Evolutionary conservation across 2,888 invertebrate genomes (phyloP).

Genomic region (Calameuta filiformis): DNA sequence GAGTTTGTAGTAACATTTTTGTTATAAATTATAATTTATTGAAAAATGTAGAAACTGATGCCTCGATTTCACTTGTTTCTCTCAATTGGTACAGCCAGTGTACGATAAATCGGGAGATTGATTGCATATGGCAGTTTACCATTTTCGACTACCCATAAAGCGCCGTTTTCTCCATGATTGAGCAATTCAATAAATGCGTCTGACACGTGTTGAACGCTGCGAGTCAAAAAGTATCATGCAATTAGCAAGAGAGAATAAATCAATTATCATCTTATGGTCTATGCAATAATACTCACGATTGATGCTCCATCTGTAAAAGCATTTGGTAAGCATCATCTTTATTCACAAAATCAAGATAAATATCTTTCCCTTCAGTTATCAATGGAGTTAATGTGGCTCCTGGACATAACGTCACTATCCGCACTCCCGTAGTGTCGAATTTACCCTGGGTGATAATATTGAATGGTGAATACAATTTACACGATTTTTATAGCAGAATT

Average conservation of each 20-base stretch:
- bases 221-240: neutral
- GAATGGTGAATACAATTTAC: neutral
- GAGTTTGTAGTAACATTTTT: too few species aligned
- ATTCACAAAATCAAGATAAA: slow-evolving; percentile 42
- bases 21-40: too few species aligned
- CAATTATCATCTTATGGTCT: neutral
- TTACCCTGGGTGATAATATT: slow-evolving; percentile 30
- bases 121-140: slow-evolving; percentile 43
- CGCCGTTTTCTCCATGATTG: slow-evolving; percentile 44
- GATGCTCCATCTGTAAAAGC: slow-evolving; percentile 39
- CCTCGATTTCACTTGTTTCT: neutral
- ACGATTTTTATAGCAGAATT: neutral
- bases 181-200: slow-evolving; percentile 36
- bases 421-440: slow-evolving; percentile 53
- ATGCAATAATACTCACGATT: slow-evolving; percentile 41
- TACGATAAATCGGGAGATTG: slow-evolving; percentile 27
- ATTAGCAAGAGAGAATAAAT: neutral
- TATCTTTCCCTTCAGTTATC: slow-evolving; percentile 34
- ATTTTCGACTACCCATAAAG: slow-evolving; percentile 46
- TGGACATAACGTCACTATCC: slow-evolving; percentile 58
- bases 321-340: slow-evolving; percentile 35
- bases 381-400: slow-evolving; percentile 51
- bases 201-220: neutral
- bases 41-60: neutral
- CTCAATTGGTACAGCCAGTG: neutral